Evolutionary conservation across 2,113 vertebrate species (phyloP).

Genomic region (Dryoscopus gambensis): DNA sequence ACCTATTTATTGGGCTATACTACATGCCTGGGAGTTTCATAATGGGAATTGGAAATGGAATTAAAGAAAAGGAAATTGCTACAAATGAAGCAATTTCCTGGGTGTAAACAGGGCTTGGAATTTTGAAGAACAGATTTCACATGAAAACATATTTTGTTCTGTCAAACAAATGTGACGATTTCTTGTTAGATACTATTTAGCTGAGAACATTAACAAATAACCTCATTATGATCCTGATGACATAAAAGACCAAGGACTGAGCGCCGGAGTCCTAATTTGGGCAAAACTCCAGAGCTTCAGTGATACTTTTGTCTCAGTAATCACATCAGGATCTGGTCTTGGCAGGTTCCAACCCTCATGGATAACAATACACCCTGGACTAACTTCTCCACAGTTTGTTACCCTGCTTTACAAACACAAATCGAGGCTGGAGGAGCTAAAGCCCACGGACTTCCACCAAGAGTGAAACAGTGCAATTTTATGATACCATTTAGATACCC

Average conservation of each 20-base stretch:
- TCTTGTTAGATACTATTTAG: neutral
- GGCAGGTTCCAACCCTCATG: neutral
- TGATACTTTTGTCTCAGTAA: neutral
- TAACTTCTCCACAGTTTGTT: neutral
- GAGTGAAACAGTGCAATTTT: neutral
- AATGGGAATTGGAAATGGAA: slow-evolving; percentile 64
- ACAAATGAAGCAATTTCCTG: slow-evolving; percentile 66
- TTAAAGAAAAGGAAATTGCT: slow-evolving; percentile 62
- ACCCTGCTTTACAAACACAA: neutral
- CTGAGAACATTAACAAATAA: neutral
- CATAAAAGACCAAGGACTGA: neutral
- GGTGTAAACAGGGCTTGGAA: slow-evolving; percentile 48
- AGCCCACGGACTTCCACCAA: neutral
- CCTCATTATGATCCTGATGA: neutral
- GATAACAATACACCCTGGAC: neutral
- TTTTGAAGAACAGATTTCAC: slow-evolving; percentile 32
- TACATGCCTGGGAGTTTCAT: slow-evolving; percentile 45
- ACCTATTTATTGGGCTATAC: slow-evolving; percentile 48
- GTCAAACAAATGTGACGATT: neutral
- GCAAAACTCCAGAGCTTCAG: neutral
- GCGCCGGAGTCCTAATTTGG: neutral
- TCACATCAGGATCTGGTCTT: neutral
- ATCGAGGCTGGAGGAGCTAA: neutral
- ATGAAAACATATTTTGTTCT: slow-evolving; percentile 9
- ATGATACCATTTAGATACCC: neutral